Evolutionary conservation across 2,888 invertebrate genomes (phyloP).

Genomic region (Leptarthrus brevirostris): DNA sequence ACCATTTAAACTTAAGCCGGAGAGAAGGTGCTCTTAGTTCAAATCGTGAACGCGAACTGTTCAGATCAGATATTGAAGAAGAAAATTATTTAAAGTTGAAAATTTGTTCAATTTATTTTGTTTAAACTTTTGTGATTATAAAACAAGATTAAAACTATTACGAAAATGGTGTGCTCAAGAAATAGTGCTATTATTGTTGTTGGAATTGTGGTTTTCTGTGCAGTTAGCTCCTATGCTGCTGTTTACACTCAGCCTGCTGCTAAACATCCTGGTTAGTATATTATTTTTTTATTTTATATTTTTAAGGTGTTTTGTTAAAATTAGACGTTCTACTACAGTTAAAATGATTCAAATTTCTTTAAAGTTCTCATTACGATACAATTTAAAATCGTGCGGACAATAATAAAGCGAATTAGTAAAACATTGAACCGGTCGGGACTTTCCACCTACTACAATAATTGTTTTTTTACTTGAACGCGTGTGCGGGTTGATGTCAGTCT

Average conservation of each 20-base stretch:
- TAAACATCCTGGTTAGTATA: slow-evolving; percentile 63
- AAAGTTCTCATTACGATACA: too few relatives aligned
- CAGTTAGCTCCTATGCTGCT: slow-evolving; percentile 59
- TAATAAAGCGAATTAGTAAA: neutral
- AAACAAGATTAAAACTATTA: neutral
- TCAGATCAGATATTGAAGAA: neutral
- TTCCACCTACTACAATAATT: neutral
- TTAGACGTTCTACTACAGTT: too few relatives aligned
- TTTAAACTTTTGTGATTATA: neutral
- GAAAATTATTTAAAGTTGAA: neutral
- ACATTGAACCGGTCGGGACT: neutral
- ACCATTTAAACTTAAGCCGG: slow-evolving; percentile 16
- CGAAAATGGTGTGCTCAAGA: neutral
- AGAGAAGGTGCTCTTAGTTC: slow-evolving; percentile 11
- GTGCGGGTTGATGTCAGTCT: neutral
- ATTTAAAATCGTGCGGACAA: too few relatives aligned
- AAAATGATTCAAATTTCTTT: too few relatives aligned
- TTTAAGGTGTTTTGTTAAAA: too few relatives aligned
- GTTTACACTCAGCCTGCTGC: slow-evolving; percentile 62
- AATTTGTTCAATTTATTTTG: neutral
- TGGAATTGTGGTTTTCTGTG: slow-evolving; percentile 58
- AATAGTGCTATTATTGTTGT: slow-evolving; percentile 55
- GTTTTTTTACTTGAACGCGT: neutral
- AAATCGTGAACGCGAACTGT: slow-evolving; percentile 21
- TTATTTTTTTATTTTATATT: too few relatives aligned